phyloP scores from a whole-genome alignment of 2,797 vertebrate genomes.

The Potorous gilbertii region DNA sequence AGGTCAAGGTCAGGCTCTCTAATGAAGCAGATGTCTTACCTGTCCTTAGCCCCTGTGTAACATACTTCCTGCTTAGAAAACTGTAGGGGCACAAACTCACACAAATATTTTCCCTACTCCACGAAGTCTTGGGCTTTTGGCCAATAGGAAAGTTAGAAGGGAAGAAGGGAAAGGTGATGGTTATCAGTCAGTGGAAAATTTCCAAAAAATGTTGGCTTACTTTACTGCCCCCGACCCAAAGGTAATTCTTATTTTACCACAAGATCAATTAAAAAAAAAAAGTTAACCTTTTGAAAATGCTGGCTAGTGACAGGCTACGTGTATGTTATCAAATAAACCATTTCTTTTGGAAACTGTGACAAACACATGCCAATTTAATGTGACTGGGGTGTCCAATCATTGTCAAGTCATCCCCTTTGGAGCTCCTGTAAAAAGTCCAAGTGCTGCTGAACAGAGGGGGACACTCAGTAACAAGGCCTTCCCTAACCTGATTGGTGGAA shows the following conservation, averaged over 20 bases:
- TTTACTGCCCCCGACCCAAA: constrained; percentile 45
- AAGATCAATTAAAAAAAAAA: neutral
- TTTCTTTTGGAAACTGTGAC: too few relatives aligned
- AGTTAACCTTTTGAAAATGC: constrained; percentile 44
- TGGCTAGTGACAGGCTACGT: constrained; percentile 21
- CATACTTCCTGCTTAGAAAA: constrained; percentile 48
- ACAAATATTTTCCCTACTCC: constrained; percentile 41
- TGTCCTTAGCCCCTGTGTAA: constrained; percentile 18
- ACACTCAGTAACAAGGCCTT: neutral
- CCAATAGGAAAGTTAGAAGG: constrained; percentile 51
- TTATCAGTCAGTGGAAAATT: constrained; percentile 50
- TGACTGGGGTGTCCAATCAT: too few relatives aligned
- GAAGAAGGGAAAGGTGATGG: constrained; percentile 50
- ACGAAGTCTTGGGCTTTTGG: constrained; percentile 55
- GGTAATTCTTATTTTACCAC: constrained; percentile 2
- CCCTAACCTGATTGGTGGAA: neutral
- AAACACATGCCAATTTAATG: too few relatives aligned
- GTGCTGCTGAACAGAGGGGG: neutral
- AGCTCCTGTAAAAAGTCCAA: constrained; percentile 38
- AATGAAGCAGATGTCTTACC: constrained; percentile 18
- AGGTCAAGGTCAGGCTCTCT: neutral
- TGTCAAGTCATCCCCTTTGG: too few relatives aligned
- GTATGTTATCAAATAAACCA: constrained; percentile 38
- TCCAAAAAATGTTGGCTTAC: constrained; percentile 62
- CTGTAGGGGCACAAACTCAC: neutral